Conservation (phyloP, 2,888 invertebrate species). For the Luperina nickerlii region DNA sequence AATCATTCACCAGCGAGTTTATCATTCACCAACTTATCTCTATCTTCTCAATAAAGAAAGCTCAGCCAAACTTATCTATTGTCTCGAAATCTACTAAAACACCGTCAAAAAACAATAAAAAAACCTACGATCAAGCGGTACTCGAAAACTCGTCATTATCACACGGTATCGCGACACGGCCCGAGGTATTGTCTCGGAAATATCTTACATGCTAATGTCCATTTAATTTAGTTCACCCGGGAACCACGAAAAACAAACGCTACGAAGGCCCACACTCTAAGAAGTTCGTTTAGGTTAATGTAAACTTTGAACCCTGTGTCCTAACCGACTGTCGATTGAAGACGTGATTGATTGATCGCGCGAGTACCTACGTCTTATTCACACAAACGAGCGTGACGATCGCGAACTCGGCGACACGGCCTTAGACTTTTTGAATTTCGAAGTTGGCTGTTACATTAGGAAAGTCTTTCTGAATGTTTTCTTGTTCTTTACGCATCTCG, state of each 20-base stretch:
- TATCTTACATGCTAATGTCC: conserved; percentile 78
- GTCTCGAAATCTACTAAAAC: conserved; percentile 57
- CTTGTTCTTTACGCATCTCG: conserved; percentile 4
- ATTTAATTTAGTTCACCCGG: conserved; percentile 78
- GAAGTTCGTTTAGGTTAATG: neutral
- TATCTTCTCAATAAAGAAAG: conserved; percentile 30
- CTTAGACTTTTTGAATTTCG: neutral
- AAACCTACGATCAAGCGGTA: conserved; percentile 47
- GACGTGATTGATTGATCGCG: neutral
- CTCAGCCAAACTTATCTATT: conserved; percentile 40
- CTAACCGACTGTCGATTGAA: neutral
- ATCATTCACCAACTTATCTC: conserved; percentile 21
- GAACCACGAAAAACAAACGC: neutral
- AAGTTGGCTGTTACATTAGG: neutral
- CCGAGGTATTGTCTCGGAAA: conserved; percentile 75
- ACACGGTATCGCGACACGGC: conserved; percentile 67
- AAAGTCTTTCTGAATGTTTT: neutral
- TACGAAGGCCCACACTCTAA: conserved; percentile 16
- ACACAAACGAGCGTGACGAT: no score
- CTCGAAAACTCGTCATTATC: conserved; percentile 60
- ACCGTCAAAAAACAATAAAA: conserved; percentile 40
- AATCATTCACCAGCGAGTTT: conserved; percentile 15
- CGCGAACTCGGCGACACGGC: neutral
- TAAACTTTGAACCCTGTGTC: neutral
- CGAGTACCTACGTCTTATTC: neutral